Evolutionary conservation across 2,113 vertebrate genomes (phyloP).

Genomic region (Isurus oxyrinchus): DNA sequence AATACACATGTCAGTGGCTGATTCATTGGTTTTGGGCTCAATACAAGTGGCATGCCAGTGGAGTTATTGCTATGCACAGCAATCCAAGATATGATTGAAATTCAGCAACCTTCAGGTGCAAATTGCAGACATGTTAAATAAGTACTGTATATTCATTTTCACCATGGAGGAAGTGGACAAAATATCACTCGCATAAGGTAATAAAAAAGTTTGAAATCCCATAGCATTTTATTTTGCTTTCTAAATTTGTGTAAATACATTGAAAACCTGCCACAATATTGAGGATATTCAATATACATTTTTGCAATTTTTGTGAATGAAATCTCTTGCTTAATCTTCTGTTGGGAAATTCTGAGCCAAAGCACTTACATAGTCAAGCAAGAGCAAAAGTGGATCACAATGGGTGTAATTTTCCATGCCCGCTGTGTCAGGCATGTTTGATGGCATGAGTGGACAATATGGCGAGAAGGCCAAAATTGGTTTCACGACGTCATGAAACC

Average conservation of each 20-base stretch:
- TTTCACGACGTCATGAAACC: too few species aligned
- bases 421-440: too few species aligned
- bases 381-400: background rate
- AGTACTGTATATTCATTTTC: background rate
- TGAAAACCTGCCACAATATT: background rate
- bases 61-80: background rate
- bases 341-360: background rate
- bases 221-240: background rate
- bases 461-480: too few species aligned
- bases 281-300: background rate
- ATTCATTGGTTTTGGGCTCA: background rate
- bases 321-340: background rate
- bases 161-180: background rate
- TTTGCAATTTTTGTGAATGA: background rate
- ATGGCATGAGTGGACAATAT: too few species aligned
- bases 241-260: background rate
- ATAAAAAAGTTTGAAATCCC: background rate
- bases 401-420: too few species aligned
- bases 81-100: background rate
- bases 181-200: background rate
- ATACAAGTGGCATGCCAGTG: background rate
- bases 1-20: background rate
- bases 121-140: background rate
- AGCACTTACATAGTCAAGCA: background rate
- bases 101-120: background rate